phyloP scores from a whole-genome alignment of 2,113 vertebrate genomes.

The Paradoxurus hermaphroditus region DNA sequence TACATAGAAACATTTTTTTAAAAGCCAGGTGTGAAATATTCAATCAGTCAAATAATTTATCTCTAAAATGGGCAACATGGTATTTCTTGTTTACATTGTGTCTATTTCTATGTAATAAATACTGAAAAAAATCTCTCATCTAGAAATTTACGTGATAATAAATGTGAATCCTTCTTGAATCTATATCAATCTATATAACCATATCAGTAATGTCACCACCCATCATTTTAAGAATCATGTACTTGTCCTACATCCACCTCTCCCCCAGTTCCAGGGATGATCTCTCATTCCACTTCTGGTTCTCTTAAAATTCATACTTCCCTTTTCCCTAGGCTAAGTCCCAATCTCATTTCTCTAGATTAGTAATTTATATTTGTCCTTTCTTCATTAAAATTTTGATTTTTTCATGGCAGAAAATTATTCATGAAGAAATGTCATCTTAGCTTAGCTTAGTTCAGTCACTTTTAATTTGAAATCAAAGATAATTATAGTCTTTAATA shows the following conservation, averaged over 20 bases:
- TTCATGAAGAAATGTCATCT: neutral
- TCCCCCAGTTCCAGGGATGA: neutral
- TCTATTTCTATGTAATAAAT: neutral
- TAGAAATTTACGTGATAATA: neutral
- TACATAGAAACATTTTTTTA: neutral
- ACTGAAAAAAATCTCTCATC: neutral
- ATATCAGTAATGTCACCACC: neutral
- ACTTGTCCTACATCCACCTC: neutral
- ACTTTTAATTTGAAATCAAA: neutral
- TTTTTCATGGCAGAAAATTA: constrained; percentile 21
- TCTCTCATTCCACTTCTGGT: neutral
- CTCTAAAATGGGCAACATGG: neutral
- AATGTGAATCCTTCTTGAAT: neutral
- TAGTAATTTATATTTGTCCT: neutral
- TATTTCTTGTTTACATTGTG: neutral
- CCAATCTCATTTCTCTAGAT: neutral
- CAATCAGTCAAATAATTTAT: neutral
- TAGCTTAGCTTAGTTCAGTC: neutral
- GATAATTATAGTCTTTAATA: neutral
- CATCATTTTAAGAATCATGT: neutral
- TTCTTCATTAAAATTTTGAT: constrained; percentile 32
- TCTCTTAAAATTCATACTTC: neutral
- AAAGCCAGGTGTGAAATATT: neutral
- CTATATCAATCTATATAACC: neutral
- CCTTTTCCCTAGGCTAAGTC: neutral